These are phyloP conservation scores for Armadillidium nasatum DNA, from an alignment of 1,140 invertebrate genomes.

Conservation along the genomic window DNA sequence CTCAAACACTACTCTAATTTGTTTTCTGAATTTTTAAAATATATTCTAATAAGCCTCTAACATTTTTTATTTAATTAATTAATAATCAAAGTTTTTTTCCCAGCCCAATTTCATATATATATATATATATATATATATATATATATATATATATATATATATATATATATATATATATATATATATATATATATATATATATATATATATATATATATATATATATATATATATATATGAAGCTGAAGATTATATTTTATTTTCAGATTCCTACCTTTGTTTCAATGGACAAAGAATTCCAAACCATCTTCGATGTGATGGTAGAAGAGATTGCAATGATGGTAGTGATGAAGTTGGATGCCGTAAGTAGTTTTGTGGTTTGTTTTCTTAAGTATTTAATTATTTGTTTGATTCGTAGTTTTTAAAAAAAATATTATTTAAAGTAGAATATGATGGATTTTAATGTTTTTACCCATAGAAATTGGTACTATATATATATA, in stretches of 20 bases:
- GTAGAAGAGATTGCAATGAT: conserved; percentile 52
- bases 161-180: conserved; percentile 19
- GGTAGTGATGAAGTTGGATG: conserved; percentile 39
- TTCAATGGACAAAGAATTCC: conserved; percentile 58
- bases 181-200: neutral
- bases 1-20: too few relatives aligned
- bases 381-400: neutral
- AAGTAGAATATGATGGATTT: too few relatives aligned
- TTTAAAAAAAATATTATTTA: conserved; percentile 10
- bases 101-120: too few relatives aligned
- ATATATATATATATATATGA: too few relatives aligned
- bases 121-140: too few relatives aligned
- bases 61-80: too few relatives aligned
- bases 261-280: conserved; percentile 57
- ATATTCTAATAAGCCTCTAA: too few relatives aligned
- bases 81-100: too few relatives aligned
- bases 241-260: too few relatives aligned
- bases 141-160: conserved; percentile 1
- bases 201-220: too few relatives aligned
- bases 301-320: conserved; percentile 59
- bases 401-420: conserved; percentile 2
- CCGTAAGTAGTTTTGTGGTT: conserved; percentile 18
- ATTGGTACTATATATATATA: conserved; percentile 20
- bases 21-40: too few relatives aligned
- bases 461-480: too few relatives aligned